A percentile compares a stretch with the other conserved stretches of the same genome.
These are phyloP conservation scores for Papilio machaon DNA, from an alignment of 1,140 invertebrate genomes.

Conservation along the genomic window DNA sequence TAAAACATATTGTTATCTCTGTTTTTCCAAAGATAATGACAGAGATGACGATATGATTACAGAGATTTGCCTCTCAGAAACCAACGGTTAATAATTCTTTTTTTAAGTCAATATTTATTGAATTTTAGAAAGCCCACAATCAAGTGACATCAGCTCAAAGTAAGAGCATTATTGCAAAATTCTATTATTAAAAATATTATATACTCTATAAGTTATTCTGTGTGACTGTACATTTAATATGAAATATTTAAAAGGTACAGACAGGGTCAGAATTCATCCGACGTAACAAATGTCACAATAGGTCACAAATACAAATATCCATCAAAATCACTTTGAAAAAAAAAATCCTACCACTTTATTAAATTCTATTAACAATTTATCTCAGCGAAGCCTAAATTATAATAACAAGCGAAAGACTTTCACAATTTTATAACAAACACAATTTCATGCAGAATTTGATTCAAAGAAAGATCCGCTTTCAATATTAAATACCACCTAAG, in stretches of 20 bases:
- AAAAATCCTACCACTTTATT: constrained; percentile 31
- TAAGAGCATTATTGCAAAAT: background rate
- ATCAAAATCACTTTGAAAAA: constrained; percentile 22
- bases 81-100: too few species aligned
- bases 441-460: constrained; percentile 66
- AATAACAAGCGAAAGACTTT: constrained; percentile 71
- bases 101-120: too few species aligned
- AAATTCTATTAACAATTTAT: constrained; percentile 40
- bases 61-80: too few species aligned
- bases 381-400: constrained; percentile 78
- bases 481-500: background rate
- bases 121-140: too few species aligned
- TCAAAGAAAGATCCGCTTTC: constrained; percentile 43
- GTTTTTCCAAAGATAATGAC: too few species aligned
- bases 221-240: constrained; percentile 48
- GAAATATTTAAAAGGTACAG: constrained; percentile 44
- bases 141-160: too few species aligned
- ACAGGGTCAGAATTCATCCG: constrained; percentile 67
- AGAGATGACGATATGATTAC: too few species aligned
- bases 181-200: background rate
- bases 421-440: constrained; percentile 53
- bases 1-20: too few species aligned
- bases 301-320: constrained; percentile 38
- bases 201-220: constrained; percentile 52
- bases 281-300: constrained; percentile 57